Base-by-base conservation (phyloP, 2,797 vertebrate species). In the Austrolebias charrua region DNA sequence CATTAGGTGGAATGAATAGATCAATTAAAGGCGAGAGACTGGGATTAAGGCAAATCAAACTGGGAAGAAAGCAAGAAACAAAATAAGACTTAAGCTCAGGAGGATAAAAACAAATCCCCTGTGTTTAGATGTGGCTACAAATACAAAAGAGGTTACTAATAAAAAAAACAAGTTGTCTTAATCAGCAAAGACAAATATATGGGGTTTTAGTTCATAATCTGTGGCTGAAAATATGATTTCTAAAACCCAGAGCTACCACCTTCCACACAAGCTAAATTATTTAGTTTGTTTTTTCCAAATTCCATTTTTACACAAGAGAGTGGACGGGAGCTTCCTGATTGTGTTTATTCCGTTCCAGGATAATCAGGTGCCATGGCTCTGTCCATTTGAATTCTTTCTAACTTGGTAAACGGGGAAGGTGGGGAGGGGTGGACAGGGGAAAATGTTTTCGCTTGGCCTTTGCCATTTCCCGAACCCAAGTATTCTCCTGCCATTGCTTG, bases 1-100 rank as follows among this genome's bases (percentile, higher is more conserved):
- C 95, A 97, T 98, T 97, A 97, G 94, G 93, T 95, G 92, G 93
- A 96, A 96, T 97, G 94, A 98, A 97, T 95, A 96, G 95, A 97
- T 97, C 96, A 98, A 97, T 98, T 98, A 97, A 95, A 94, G 93
- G 92, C 94, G 62, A 90, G 69, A 91, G 88, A 93, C 87, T 82
- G 86, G 93, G 94, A 95, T 96, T 95, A 95, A 94, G 93, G 93
- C 93, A 95, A 95, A 95, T 95, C 93, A 94, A 95, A 93, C 92
- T 92, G 94, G 91, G 92, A 93, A 91, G 91, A 83, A 79, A 65
- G 85, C 73, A 55, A 80, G 74, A 84, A 76, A 80, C 62, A 72
- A 80, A 78, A 86, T 64, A 75, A 66, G 73, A 70, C 42, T 60
- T 67, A 63, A 46, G 45, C 66, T 78, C 49, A 9, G 40, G 51